A percentile compares a stretch with the other conserved stretches of the same genome.
Evolutionary conservation across 2,888 invertebrate species (phyloP).

Genomic region (Odontothrips loti): DNA sequence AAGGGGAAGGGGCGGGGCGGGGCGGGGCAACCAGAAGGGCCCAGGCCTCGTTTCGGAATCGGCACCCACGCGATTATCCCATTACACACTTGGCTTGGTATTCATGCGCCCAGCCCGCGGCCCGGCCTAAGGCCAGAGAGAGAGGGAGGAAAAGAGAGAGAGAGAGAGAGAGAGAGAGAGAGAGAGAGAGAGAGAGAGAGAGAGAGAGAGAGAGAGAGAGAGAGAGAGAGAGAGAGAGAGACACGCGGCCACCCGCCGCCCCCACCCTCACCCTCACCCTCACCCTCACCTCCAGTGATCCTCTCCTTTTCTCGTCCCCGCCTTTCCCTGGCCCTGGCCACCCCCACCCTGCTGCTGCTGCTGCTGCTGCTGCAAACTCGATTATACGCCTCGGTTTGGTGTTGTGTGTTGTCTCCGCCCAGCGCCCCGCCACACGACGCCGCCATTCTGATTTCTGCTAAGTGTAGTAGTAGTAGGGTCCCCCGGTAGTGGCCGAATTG

Average conservation of each 20-base stretch:
- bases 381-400: slow-evolving; percentile 10
- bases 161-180: too few relatives aligned
- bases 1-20: neutral
- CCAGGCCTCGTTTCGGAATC: slow-evolving; percentile 8
- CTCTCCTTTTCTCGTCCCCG: neutral
- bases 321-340: neutral
- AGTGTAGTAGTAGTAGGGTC: too few relatives aligned
- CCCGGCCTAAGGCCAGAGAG: neutral
- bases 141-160: too few relatives aligned
- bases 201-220: too few relatives aligned
- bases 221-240: too few relatives aligned
- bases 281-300: too few relatives aligned
- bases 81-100: slow-evolving; percentile 21
- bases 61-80: slow-evolving; percentile 23
- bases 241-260: too few relatives aligned
- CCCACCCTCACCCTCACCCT: too few relatives aligned
- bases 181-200: too few relatives aligned
- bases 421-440: neutral
- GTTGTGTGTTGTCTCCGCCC: neutral
- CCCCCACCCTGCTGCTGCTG: neutral
- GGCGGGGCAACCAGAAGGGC: slow-evolving; percentile 4
- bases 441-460: neutral
- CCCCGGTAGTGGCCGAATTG: too few relatives aligned
- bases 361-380: slow-evolving; percentile 7
- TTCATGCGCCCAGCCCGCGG: slow-evolving; percentile 6